These are phyloP conservation scores for Bufotes viridis DNA, from an alignment of 2,797 vertebrate genomes.

Conservation along the genomic window DNA sequence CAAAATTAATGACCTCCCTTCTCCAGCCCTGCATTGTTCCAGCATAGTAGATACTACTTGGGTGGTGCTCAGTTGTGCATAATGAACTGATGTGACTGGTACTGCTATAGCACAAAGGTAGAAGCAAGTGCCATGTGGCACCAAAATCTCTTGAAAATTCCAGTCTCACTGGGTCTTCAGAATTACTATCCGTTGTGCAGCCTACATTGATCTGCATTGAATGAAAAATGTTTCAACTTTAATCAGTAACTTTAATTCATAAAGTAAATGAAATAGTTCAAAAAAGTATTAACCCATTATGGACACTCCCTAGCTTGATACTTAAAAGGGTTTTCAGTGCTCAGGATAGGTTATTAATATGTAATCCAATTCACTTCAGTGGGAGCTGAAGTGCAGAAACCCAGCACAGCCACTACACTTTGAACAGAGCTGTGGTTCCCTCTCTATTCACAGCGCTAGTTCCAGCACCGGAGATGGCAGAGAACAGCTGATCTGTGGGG, in stretches of 20 bases:
- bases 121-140: slow-evolving; percentile 95
- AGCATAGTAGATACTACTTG: slow-evolving; percentile 90
- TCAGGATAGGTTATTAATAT: no score
- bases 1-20: slow-evolving; percentile 92
- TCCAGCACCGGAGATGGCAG: no score
- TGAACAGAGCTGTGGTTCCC: no score
- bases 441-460: no score
- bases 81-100: slow-evolving; percentile 88
- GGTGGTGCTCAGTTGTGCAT: slow-evolving; percentile 95
- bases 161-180: slow-evolving; percentile 85
- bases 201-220: slow-evolving; percentile 89
- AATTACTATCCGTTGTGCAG: slow-evolving; percentile 92
- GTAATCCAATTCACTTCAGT: no score
- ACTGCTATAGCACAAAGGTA: slow-evolving; percentile 92
- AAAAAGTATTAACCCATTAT: background rate
- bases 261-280: background rate
- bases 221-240: slow-evolving; percentile 36
- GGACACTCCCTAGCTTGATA: background rate
- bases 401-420: no score
- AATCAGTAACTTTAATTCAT: background rate
- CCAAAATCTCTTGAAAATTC: slow-evolving; percentile 97
- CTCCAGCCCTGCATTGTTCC: slow-evolving; percentile 95
- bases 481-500: no score
- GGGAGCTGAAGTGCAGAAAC: no score
- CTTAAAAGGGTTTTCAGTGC: no score